Base-by-base conservation (phyloP, 1,140 invertebrate species). In the Zaprionus inermis region DNA sequence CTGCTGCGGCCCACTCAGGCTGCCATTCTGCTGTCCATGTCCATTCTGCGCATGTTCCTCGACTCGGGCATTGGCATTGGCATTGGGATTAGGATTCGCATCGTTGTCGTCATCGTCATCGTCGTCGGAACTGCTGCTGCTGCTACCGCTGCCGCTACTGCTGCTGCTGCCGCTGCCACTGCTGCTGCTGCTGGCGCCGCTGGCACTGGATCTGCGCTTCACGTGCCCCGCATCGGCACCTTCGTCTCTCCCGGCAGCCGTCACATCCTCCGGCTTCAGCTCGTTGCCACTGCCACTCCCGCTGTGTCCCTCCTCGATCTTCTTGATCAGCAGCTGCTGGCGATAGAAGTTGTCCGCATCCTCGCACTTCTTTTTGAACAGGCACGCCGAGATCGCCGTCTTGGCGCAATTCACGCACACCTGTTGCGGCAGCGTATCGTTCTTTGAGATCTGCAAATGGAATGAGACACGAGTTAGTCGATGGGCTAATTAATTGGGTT, bases 301-400 rank as follows among this genome's bases (percentile, higher is more conserved):
- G 9, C 66, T 28, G 38, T 73, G 68, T 0, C 72, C 69, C 46
- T 90, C 81, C 41, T 90, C 81, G 60, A 90, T 82, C 72, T 91
- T 91, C 55, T 85, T 83, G 44, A 89, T 88, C 3, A 91, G 65
- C 54, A 92, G 28, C 52, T 91, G 90, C 65, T 92, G 90, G 24
- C 91, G 89, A 71, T 90, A 92, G 57, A 92, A 92, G 51, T 74
- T 81, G 22, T 92, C 91, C 46, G 91, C 82, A 74, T 92, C 91
- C 76, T 92, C 91, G 76, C 91, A 92, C 52, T 91, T 92, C 65
- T 92, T 90, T 34, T 92, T 92, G 58, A 92, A 79, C 41, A 81
- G 59, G 58, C 91, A 92, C 12, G 91, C 91, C 52, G 89, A 91
- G 7, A 92, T 89, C 11, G 77, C 90, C 16, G 81, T 79, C 74